These are phyloP conservation scores for Platycercus adscitus DNA, from an alignment of 2,113 vertebrate genomes.

Conservation along the genomic window DNA sequence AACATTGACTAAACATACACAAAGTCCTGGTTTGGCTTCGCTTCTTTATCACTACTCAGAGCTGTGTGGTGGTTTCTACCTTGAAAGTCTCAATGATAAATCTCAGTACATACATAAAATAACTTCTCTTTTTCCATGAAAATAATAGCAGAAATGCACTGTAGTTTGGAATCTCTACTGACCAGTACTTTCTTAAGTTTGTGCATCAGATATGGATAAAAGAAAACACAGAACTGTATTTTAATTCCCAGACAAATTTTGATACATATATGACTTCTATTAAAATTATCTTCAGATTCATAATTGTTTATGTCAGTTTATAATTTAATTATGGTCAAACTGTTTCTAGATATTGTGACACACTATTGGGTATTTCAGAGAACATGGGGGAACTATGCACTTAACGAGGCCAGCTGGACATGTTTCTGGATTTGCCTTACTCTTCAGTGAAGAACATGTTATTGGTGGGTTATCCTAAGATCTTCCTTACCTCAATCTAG, in stretches of 20 bases:
- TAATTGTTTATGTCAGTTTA: neutral
- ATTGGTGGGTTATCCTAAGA: neutral
- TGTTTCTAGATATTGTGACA: neutral
- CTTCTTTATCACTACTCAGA: neutral
- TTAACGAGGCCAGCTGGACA: neutral
- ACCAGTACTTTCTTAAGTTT: neutral
- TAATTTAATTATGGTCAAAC: neutral
- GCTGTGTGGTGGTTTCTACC: neutral
- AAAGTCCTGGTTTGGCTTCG: neutral
- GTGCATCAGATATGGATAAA: neutral
- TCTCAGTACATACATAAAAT: neutral
- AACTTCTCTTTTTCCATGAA: neutral
- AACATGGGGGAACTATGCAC: neutral
- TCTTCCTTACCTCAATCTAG: neutral
- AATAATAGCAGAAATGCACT: neutral
- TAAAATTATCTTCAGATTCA: neutral
- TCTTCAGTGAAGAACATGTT: neutral
- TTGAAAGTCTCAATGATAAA: neutral
- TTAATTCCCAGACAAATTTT: neutral
- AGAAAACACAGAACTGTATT: neutral
- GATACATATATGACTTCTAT: neutral
- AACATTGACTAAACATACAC: neutral
- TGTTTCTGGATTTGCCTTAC: neutral
- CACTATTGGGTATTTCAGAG: neutral
- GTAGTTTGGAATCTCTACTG: neutral